Percentiles rank a stretch among this genome's conserved stretches.
These are phyloP conservation scores for Pangasius sanitwongsei DNA, from an alignment of 2,797 vertebrate species.

Conservation along the genomic window DNA sequence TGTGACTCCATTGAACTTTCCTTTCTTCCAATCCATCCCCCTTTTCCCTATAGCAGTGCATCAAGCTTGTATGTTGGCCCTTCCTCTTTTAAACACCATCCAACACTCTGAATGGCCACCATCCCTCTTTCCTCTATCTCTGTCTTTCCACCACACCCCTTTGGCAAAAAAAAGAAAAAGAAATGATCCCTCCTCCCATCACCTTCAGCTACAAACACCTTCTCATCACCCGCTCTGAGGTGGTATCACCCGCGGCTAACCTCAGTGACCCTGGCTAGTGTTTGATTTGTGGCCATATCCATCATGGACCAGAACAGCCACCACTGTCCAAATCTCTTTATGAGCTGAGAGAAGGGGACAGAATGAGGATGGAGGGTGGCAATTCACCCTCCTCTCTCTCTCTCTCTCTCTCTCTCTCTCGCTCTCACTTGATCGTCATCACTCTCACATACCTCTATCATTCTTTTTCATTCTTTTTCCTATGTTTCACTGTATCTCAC, in stretches of 20 bases:
- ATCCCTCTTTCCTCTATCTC: neutral
- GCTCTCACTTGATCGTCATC: constrained; percentile 44
- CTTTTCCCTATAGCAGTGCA: neutral
- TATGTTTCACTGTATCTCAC: neutral
- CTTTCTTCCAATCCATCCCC: constrained; percentile 2
- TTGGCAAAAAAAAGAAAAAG: neutral
- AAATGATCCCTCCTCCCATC: constrained; percentile 46
- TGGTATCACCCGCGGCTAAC: constrained; percentile 58
- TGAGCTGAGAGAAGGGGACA: constrained; percentile 50
- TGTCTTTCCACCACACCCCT: constrained; percentile 24
- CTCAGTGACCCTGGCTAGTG: constrained; percentile 64
- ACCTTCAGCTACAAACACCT: constrained; percentile 53
- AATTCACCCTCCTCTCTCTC: constrained; percentile 63
- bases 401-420: constrained; percentile 45
- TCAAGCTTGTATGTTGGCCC: neutral
- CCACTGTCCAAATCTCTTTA: constrained; percentile 69
- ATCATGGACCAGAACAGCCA: constrained; percentile 69
- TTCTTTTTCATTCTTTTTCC: neutral
- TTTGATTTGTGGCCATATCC: constrained; percentile 76
- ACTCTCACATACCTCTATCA: neutral
- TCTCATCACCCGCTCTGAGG: constrained; percentile 54
- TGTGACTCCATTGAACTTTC: neutral
- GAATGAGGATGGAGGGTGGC: constrained; percentile 55
- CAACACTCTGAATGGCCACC: constrained; percentile 4
- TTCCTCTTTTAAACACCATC: constrained; percentile 8